Evolutionary conservation across 2,797 vertebrate genomes (phyloP).

Genomic region (Oceanodroma leucorhoa): DNA sequence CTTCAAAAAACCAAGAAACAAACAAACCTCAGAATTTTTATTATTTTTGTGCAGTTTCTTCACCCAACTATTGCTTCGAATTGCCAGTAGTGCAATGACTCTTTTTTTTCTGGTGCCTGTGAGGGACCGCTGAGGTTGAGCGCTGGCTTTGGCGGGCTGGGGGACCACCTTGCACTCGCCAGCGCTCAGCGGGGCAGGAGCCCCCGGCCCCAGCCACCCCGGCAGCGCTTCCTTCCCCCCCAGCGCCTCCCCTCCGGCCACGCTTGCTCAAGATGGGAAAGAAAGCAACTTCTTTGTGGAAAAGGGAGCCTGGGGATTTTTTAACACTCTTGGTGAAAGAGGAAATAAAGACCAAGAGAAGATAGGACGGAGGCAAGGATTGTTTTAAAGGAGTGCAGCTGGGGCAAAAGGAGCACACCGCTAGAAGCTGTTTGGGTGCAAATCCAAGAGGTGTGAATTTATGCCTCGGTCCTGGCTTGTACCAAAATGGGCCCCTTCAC

Average conservation of each 20-base stretch:
- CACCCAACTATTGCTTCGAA: rapidly evolving
- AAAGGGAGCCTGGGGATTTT: not conserved
- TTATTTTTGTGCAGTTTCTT: not conserved
- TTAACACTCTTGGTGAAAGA: not conserved
- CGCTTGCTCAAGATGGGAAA: not conserved
- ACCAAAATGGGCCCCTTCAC: not conserved
- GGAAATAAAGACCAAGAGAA: not conserved
- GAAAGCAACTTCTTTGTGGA: not conserved
- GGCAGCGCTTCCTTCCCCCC: rapidly evolving
- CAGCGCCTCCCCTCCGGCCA: rapidly evolving
- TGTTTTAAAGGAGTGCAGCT: not conserved
- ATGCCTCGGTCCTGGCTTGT: not conserved
- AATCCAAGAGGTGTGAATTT: not conserved
- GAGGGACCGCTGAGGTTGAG: not conserved
- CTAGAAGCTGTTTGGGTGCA: not conserved
- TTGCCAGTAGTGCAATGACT: not conserved
- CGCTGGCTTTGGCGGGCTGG: not conserved
- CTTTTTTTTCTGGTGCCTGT: not conserved
- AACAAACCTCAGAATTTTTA: not conserved
- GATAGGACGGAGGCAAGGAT: rapidly evolving
- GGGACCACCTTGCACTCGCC: not conserved
- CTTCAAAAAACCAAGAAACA: not conserved
- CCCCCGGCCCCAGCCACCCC: not conserved
- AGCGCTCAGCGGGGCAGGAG: not conserved
- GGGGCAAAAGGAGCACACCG: not conserved